Evolutionary conservation across 2,888 invertebrate genomes (phyloP), one percentile per base, ranked within the genome.

Genomic region (Neuroscelio doddi): DNA sequence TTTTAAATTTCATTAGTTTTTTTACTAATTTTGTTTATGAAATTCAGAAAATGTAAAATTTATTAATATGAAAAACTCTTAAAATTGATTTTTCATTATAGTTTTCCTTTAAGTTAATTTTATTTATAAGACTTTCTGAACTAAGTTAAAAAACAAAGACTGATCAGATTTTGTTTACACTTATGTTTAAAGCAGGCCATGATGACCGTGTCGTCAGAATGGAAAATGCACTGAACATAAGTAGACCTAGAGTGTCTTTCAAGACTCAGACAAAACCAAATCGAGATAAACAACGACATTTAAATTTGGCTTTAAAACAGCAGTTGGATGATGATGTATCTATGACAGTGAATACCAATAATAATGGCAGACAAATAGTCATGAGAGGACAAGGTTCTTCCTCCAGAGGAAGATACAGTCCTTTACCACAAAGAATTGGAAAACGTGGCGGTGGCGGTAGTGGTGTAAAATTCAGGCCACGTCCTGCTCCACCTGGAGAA

Each of bases 201-300:
- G 81, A 81, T 42, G 76, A 79, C 63, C 75, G 79, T 29, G 47
- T 52, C n/a, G 16, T 51, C n/a, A 30, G 49, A 9, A 27, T 72
- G 30, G 59, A 65, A 42, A 61, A 64, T 15, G 3, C 29, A 21
- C 59, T 61, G n/a, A 53, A 51, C 9, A 52, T 64, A 1, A 74
- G 44, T 8, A 76, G 75, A 12, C 80, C 74, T 0, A 68, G 80
- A 9, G 82, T 82, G 0, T 79, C 79, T 0, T 82, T 82, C 17
- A 82, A 81, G 51, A 72, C 74, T 0, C 75, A 74, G 29, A n/a
- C 62, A 0, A 69, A 70, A 14, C 58, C 67, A 1, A 15, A 17
- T 1, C 64, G 70, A 2, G 64, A 74, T 12, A 53, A 65, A 16
- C 14, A 62, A 2, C 57, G 70, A 26, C 47, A 46, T n/a, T 24